Evolutionary conservation across 2,888 invertebrate species (phyloP).

Genomic region (Crematogaster levior): DNA sequence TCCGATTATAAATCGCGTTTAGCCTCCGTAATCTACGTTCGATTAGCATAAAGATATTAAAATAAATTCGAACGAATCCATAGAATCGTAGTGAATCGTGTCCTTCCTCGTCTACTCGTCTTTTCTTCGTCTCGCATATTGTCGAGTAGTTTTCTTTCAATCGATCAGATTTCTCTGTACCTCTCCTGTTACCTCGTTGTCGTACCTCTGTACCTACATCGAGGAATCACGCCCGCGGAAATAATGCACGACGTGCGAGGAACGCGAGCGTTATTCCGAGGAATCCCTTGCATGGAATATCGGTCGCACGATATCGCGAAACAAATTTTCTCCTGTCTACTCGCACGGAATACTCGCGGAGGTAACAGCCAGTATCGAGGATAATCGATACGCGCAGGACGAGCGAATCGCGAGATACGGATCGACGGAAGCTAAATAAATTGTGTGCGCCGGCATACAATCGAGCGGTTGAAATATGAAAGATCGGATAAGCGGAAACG

Average conservation of each 20-base stretch:
- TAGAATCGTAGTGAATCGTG: neutral
- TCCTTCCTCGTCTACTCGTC: neutral
- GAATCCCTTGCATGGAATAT: conserved; percentile 13
- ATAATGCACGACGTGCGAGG: conserved; percentile 26
- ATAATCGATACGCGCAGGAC: conserved; percentile 46
- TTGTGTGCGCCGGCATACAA: conserved; percentile 29
- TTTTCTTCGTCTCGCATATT: neutral
- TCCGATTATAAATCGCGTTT: neutral
- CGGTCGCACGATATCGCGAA: conserved; percentile 44
- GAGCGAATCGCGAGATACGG: conserved; percentile 41
- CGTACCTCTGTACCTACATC: neutral
- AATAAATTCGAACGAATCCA: neutral
- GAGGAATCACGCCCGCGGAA: conserved; percentile 19
- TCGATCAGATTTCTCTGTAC: neutral
- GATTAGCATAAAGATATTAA: too few relatives aligned
- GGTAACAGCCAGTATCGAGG: conserved; percentile 17
- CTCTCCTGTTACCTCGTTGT: too few relatives aligned
- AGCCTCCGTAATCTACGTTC: too few relatives aligned
- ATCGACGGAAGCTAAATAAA: conserved; percentile 49
- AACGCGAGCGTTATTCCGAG: conserved; percentile 14
- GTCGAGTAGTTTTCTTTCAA: neutral
- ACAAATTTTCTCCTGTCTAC: conserved; percentile 31
- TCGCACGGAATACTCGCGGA: conserved; percentile 3
- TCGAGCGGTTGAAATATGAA: conserved; percentile 46
- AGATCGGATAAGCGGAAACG: conserved; percentile 48